Conservation (phyloP, 2,113 vertebrate species). For the Periophthalmus modestus region DNA sequence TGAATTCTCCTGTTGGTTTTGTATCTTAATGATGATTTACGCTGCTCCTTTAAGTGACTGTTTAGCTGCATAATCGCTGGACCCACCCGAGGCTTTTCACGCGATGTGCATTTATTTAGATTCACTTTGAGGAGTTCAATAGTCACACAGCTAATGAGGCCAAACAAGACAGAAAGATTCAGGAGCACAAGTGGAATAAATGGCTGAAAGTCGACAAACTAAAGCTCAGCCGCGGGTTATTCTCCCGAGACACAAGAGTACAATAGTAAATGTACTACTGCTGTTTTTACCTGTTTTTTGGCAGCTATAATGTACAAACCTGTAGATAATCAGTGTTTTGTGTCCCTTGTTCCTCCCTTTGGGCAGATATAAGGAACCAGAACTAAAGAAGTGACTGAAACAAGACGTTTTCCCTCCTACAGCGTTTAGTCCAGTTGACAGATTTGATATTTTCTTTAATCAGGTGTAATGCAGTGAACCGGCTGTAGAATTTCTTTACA, state of each 20-base stretch:
- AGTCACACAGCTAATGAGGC: constrained; percentile 41
- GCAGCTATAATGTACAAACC: too few relatives aligned
- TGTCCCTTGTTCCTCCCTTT: too few relatives aligned
- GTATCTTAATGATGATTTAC: constrained; percentile 41
- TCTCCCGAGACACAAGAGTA: background rate
- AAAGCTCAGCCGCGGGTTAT: background rate
- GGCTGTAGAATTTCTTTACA: too few relatives aligned
- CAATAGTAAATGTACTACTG: background rate
- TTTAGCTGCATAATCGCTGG: constrained; percentile 40
- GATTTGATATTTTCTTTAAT: too few relatives aligned
- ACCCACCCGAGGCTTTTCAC: constrained; percentile 30
- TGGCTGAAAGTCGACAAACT: background rate
- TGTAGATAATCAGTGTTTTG: too few relatives aligned
- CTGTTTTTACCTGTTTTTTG: background rate
- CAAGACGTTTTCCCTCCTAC: too few relatives aligned
- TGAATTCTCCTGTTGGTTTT: constrained; percentile 49
- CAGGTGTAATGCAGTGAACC: too few relatives aligned
- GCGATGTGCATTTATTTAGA: background rate
- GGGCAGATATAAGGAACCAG: too few relatives aligned
- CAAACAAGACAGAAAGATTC: constrained; percentile 25
- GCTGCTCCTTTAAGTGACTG: constrained; percentile 20
- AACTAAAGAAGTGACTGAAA: too few relatives aligned
- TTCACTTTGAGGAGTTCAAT: constrained; percentile 43
- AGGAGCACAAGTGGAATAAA: constrained; percentile 25
- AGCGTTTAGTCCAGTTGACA: too few relatives aligned